Evolutionary conservation across 2,888 invertebrate species (phyloP), one percentile per base, ranked within the genome.

Genomic region (Ditylenchus weischeri): DNA sequence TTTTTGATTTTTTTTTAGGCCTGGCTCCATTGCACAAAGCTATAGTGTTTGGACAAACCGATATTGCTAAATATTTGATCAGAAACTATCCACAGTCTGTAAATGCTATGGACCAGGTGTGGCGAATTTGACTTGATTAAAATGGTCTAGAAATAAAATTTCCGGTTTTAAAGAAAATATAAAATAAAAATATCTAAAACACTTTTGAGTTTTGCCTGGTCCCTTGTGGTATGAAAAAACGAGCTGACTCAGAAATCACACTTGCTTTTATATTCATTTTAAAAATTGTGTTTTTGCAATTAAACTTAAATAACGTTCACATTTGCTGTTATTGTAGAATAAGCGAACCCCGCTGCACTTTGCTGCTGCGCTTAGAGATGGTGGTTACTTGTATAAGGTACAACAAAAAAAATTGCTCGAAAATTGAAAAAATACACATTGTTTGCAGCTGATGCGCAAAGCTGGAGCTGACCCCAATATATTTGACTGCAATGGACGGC

Each of bases 41-140:
- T 1, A 82, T 84, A 35, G 79, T 84, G 48, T 89, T 89, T 66
- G 90, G 92, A 78, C 88, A 90, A 65, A 89, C 90, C 73, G 90
- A 91, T 67, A 88, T 92, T 36, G 90, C 91, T 0, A 88, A 89
- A 69, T 89, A 89, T 79, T 86, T 94, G 49, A 78, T 84, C 11
- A 69, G 78, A 47, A 84, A 83, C 71, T 84, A 81, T 74, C 84
- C 84, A 21, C 82, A 82, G 67, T 78, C 83, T 3, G 81, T 83
- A 62, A 84, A 84, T 72, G 80, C 84, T 0, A 83, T 83, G 79
- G 84, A 84, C 74, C 82, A 83, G 72, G 84, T 84, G 65, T 18
- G 10, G 19, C 60, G 62, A 19, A 7, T 36, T 50, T 19, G 10
- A 50, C 23, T 47, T 69, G 15, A 51, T 47, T 29, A 29, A 29